Evolutionary conservation across 2,888 invertebrate genomes (phyloP), one percentile per base, ranked within the genome.

Genomic region (Oxycera nigricornis): DNA sequence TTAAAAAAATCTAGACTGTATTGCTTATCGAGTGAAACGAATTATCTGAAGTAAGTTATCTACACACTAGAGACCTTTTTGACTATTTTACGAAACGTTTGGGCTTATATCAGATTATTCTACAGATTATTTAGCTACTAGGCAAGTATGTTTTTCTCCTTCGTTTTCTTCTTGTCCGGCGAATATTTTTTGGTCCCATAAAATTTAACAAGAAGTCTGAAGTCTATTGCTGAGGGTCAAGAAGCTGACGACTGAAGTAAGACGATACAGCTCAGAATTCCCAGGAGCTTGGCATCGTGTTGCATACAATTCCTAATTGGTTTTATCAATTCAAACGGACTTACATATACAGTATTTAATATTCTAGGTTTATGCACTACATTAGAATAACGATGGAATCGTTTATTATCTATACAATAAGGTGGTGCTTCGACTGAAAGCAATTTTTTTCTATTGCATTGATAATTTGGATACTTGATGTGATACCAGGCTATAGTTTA

Each of bases 11-110:
- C 46, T 46, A 30, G 28, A 17, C 24, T 68, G n/a, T 72, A 72
- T 72, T 72, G 72, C 72, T 72, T 72, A 72, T 72, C 41, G 72
- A 59, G 20, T 72, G 72, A 72, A 59, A 72, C 72, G 35, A 59
- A 30, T 70, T 30, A 28, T 70, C 55, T 31, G n/a, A n/a, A n/a
- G n/a, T n/a, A 17, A 46, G 7, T 52, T 72, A 39, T 24, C 26
- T 72, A 57, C 26, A 59, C 57, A 59, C 57, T 26, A 20, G 30
- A 9, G 14, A n/a, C 6, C 24, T 17, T 26, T 59, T 72, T 28
- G 22, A 17, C 9, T 55, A 72, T 55, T 72, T 30, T n/a, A 41
- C 24, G 17, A 65, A 39, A n/a, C n/a, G n/a, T n/a, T 41, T 67
- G 14, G 30, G 9, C 9, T 28, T 28, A 50, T 50, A 24, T 68